Evolutionary conservation across 2,797 vertebrate species (phyloP).

Genomic region (Syngnathus rostellatus): DNA sequence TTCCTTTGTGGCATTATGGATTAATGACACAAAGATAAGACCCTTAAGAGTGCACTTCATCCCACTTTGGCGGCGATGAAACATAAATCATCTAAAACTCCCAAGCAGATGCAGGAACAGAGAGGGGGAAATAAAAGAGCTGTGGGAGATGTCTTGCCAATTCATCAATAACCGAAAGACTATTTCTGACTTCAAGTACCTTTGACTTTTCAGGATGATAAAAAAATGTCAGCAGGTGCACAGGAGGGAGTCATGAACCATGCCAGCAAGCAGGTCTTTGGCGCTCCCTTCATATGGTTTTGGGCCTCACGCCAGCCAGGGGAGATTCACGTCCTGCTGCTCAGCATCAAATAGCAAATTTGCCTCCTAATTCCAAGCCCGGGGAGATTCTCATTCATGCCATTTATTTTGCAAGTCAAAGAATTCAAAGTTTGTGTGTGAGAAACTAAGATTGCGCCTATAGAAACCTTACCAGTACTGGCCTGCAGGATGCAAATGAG

Average conservation of each 20-base stretch:
- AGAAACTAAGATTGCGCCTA: constrained; percentile 9
- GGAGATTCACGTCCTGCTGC: constrained; percentile 26
- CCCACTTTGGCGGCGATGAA: neutral
- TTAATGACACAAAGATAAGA: neutral
- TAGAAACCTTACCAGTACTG: constrained; percentile 22
- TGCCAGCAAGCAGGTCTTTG: constrained; percentile 35
- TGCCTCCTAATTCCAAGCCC: constrained; percentile 15
- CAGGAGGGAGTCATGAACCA: constrained; percentile 12
- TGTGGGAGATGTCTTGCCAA: constrained; percentile 33
- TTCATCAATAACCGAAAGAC: constrained; percentile 43
- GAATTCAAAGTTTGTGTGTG: constrained; percentile 6
- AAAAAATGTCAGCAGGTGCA: constrained; percentile 33
- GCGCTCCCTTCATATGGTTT: constrained; percentile 47
- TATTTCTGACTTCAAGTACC: constrained; percentile 41
- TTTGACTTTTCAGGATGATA: constrained; percentile 53
- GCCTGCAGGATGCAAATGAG: constrained; percentile 45
- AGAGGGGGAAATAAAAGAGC: constrained; percentile 29
- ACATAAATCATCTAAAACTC: constrained; percentile 22
- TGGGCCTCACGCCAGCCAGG: constrained; percentile 41
- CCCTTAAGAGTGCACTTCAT: neutral
- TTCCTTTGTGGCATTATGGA: neutral
- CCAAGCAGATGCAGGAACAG: constrained; percentile 11
- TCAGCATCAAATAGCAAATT: constrained; percentile 18
- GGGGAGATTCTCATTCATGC: constrained; percentile 16
- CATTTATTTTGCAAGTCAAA: constrained; percentile 6